Base-by-base conservation (phyloP, 2,888 invertebrate species). In the Entomobrya proxima region DNA sequence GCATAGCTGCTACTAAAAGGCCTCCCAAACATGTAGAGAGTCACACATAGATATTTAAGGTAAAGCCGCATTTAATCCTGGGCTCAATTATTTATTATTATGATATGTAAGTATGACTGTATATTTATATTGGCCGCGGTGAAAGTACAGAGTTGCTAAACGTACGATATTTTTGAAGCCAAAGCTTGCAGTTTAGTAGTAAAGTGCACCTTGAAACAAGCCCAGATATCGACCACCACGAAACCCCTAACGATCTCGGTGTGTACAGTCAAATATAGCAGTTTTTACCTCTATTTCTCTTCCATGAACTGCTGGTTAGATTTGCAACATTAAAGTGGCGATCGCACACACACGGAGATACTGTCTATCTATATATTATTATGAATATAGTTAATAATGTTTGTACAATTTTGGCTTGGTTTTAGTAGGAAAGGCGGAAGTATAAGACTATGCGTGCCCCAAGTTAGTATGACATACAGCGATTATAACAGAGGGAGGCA, bases 171-270 rank as follows among this genome's bases (percentile, higher is more conserved):
- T 3, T 47, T 47, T 47, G 47, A 15, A n/a, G 15, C n/a, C 11
- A 15, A 37, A 27, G 21, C 9, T 69, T 69, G 67, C 67, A 69
- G 24, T 69, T 69, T 24, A 69, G 40, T 40, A 27, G 67, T 21
- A 21, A n/a, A 82, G 74, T 47, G 61, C 81, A 82, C 75, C 81
- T 82, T 82, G 75, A 82, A 82, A 75, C 81, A 82, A 61, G 58
- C 75, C 81, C 61, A 82, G 81, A 75, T 82, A 82, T 82, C 81
- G 74, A 82, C 81, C 74, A 61, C 74, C 64, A 67, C 6, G 58
- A 74, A 82, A 82, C 58, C 75, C 72, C 24, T 74, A 81, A 75
- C 74, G 81, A 82, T 82, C 81, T 72, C 27, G 18, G 35, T 64
- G n/a, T 47, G 40, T 69, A 69, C 64, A 37, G 37, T 44, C 40